Evolutionary conservation across 2,888 invertebrate species (phyloP), one percentile per base, ranked within the genome.

Genomic region (Zaprionus obscuricornis): DNA sequence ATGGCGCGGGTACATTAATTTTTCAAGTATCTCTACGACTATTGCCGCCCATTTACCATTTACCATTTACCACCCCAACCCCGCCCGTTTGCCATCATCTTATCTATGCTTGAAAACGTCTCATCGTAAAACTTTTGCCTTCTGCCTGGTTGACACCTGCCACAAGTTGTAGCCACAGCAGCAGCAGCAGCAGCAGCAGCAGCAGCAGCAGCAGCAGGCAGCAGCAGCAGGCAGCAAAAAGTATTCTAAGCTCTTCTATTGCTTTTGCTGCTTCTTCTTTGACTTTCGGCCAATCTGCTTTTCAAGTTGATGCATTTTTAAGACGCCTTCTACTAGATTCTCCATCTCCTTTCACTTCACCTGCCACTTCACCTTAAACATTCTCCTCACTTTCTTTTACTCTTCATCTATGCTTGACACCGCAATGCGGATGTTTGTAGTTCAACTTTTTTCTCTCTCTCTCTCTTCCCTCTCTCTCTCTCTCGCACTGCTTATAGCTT

Each of bases 1-100:
- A 79, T 78, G 65, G 82, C 60, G 67, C 64, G 70, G 85, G 76
- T 66, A 85, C 85, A 79, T 81, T 81, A 81, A 76, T 59, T 85
- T 85, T 83, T 81, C 76, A 85, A 81, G 81, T 83, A 69, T 58
- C 33, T 8, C 34, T 46, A 22, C 42, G 56, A 56, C 50, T 26
- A 14, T 18, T 16, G 18, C 43, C 34, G 11, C 46, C 10, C 20
- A 11, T n/a, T n/a, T n/a, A n/a, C n/a, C n/a, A n/a, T n/a, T n/a
- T 16, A 6, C 13, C 29, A 14, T 37, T 33, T 34, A 43, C 27
- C 18, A 26, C 10, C 33, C 13, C 27, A 2, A 5, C 11, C 6
- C 20, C 31, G 13, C 39, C 7, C 50, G 43, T 34, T 58, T 49
- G 18, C 20, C 37, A 52, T 31, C 27, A 14, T 31, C n/a, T 17